Base-by-base conservation (phyloP, 2,888 invertebrate species). In the Ichneumon xanthorius region DNA sequence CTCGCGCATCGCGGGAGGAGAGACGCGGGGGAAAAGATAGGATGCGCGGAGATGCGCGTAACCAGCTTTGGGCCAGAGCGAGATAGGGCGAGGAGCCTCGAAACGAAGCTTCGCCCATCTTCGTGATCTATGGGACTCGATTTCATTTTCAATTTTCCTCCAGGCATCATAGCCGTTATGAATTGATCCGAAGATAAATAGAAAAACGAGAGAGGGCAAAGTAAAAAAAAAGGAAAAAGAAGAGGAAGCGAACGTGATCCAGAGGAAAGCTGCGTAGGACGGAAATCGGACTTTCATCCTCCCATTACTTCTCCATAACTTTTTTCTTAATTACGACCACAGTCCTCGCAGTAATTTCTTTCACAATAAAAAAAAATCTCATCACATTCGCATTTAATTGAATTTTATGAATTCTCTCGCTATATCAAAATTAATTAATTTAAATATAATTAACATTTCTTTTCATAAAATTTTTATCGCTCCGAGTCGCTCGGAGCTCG, bases 121-220 rank as follows among this genome's bases (percentile, higher is more conserved):
- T 71, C 63, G 40, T 80, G 84, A 84, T 84, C 80, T 80, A 84
- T 71, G 77, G 71, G n/a, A 80, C 80, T 79, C 67, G 75, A 76
- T 76, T 80, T 61, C 72, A 37, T 73, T 68, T 84, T 79, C 78
- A 84, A 84, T 80, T 79, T 80, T 80, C 75, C 70, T 80, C 48
- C 40, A 19, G 33, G 70, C 73, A 65, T 70, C 53, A 40, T 33
- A 22, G 19, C 68, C 26, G 67, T 73, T 65, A 58, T 72, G 67
- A 75, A 79, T 79, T 63, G 79, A 63, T 71, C 70, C 71, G 40
- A 37, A 71, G 58, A 63, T 71, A 61, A 71, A 77, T 55, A 30
- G 77, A 26, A 2, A 40, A 63, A 65, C 14, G 45, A 14, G 11
- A 7, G 14, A 2, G 19, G 1, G 53, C 22, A 22, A 55, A 55